These are phyloP conservation scores for Rotaria macrura DNA, from an alignment of 2,888 invertebrate genomes.

Conservation along the genomic window DNA sequence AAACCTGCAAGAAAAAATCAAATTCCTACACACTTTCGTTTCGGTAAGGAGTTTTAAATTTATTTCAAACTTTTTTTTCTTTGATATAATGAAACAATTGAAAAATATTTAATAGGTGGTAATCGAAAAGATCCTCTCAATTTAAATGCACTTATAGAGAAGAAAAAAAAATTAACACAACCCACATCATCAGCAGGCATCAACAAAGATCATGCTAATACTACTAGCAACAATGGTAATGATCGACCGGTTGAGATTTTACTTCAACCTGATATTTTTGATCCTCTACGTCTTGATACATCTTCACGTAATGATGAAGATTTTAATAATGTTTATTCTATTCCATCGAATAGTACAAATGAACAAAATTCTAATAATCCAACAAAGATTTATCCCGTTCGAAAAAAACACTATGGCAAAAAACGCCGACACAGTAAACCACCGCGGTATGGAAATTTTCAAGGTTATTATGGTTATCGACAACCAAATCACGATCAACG, in stretches of 20 bases:
- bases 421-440: neutral
- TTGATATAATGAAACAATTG: too few relatives aligned
- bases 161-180: neutral
- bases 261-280: neutral
- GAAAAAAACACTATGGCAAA: neutral
- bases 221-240: neutral
- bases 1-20: neutral
- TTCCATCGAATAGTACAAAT: neutral
- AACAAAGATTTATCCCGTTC: neutral
- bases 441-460: slow-evolving; percentile 68
- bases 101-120: neutral
- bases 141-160: neutral
- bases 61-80: too few relatives aligned
- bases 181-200: neutral
- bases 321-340: neutral
- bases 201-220: neutral
- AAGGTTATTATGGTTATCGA: slow-evolving; percentile 87
- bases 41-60: neutral
- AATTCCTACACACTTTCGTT: neutral
- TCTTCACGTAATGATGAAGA: slow-evolving; percentile 2
- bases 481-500: slow-evolving; percentile 71
- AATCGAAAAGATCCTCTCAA: slow-evolving; percentile 2
- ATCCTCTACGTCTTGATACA: neutral
- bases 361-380: neutral
- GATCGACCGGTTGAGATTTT: slow-evolving; percentile 14